Evolutionary conservation across 1,140 invertebrate genomes (phyloP).

Genomic region (Mercenaria mercenaria): DNA sequence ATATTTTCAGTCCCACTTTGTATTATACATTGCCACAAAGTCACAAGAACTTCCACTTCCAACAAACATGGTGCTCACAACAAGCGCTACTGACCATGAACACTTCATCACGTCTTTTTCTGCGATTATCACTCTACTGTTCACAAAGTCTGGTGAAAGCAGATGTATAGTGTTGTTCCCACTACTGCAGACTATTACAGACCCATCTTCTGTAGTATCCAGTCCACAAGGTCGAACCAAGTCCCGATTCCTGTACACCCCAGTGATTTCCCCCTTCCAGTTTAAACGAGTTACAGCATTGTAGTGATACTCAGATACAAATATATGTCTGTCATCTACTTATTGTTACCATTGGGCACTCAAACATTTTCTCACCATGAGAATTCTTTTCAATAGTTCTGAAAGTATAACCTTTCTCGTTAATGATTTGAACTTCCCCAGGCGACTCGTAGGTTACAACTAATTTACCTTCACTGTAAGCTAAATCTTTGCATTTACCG

Average conservation of each 20-base stretch:
- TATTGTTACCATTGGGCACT: background rate
- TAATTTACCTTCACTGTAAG: background rate
- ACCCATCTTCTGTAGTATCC: background rate
- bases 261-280: background rate
- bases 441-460: background rate
- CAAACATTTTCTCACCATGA: background rate
- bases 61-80: background rate
- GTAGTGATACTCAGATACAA: background rate
- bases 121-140: background rate
- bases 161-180: background rate
- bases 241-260: background rate
- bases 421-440: background rate
- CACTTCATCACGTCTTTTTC: background rate
- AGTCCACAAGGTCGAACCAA: background rate
- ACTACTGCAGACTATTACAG: background rate
- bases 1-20: no score
- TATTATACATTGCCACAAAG: background rate
- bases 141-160: background rate
- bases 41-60: background rate
- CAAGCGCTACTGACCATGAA: background rate
- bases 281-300: background rate
- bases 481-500: background rate
- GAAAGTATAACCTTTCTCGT: background rate
- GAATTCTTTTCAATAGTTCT: background rate
- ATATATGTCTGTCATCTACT: background rate